Evolutionary conservation across 1,140 invertebrate genomes (phyloP), one percentile per base, ranked within the genome.

Genomic region (Heliconius eleuchia): DNA sequence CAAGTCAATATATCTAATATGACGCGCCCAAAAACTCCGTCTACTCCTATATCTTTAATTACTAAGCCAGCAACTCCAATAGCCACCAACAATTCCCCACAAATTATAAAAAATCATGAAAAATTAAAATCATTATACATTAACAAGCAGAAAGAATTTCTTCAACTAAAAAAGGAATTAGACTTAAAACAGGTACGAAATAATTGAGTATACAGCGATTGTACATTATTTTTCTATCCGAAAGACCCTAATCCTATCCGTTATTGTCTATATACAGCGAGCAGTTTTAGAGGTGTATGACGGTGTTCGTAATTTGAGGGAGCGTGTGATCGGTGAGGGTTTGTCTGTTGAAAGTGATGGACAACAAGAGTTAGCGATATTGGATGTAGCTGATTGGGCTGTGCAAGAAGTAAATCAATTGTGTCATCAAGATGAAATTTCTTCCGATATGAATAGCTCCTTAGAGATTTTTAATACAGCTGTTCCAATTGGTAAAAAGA

Each of bases 301-400:
- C 13, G 79, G 60, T 50, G 73, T 94, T 30, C 86, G 86, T 66
- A 80, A 50, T 71, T 74, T 94, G 71, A 87, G 86, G 18, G 88
- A 93, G 11, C 88, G 83, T 13, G 87, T 92, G 86, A 46, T 78
- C 37, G 84, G 77, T 4, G 89, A 92, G 27, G 91, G 91, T 13
- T 73, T 85, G 34, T 34, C 80, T 2, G 86, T 82, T 2, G 75
- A 81, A 73, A 89, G 85, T 11, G 88, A 89, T 72, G 86, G 85
- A 1, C 55, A 85, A 13, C 84, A 90, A 39, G 89, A 92, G 50
- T 73, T 94, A 46, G 85, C 91, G 34, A 80, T 94, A 18, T 91
- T 90, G 72, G 93, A 92, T 74, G 92, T 94, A n/a, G 89, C 87
- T 0, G 91, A 94, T 71, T 92, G 91, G 92, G 82, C 92, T 1